Conservation (phyloP, 2,113 vertebrate genomes). For the Burhinus bistriatus region DNA sequence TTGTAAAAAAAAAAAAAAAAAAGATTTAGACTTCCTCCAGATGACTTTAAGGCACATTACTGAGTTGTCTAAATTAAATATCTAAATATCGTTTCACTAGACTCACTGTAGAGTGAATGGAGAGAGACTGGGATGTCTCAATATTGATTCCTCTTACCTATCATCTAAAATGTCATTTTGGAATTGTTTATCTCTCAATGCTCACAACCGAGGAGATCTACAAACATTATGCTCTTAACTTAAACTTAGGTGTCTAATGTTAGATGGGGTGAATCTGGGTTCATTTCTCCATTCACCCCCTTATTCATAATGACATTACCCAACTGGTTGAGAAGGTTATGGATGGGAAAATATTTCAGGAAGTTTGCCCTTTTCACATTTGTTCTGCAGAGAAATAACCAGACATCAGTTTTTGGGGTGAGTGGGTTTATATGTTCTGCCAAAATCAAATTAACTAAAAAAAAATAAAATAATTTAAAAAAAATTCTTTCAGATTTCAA, state of each 20-base stretch:
- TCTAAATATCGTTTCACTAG: not conserved
- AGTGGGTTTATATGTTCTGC: not conserved
- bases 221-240: not conserved
- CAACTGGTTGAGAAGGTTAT: not conserved
- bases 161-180: not conserved
- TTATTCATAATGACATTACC: not conserved
- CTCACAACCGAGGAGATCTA: not conserved
- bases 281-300: not conserved
- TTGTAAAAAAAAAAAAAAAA: accelerated
- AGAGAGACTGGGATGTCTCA: not conserved
- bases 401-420: accelerated
- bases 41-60: not conserved
- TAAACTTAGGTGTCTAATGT: not conserved
- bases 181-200: not conserved
- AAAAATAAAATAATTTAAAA: not conserved
- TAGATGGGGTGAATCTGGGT: not conserved
- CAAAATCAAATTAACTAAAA: not conserved
- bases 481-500: not conserved
- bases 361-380: not conserved
- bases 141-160: not conserved
- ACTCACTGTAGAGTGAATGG: not conserved
- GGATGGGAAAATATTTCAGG: not conserved
- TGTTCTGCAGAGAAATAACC: not conserved
- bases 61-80: not conserved
- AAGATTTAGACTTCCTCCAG: not conserved